Conservation (phyloP, 2,113 vertebrate species). For the Aspidoscelis tigris region DNA sequence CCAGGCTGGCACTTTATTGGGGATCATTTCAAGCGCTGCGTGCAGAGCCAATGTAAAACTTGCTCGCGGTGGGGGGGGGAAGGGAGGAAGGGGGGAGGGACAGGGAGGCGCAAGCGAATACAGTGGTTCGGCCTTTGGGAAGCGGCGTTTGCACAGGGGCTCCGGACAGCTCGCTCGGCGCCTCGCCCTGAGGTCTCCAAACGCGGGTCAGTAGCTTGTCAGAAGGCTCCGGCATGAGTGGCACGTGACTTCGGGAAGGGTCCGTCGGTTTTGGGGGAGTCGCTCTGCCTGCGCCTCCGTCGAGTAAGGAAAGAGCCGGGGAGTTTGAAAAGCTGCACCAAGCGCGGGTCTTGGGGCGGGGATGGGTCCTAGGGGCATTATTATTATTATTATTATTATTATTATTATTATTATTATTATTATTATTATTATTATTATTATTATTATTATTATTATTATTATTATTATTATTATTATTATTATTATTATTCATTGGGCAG, state of each 20-base stretch:
- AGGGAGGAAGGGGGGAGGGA: neutral
- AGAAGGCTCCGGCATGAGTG: constrained; percentile 13
- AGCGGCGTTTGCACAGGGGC: constrained; percentile 23
- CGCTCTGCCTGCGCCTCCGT: neutral
- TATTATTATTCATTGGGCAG: neutral
- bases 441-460: no score
- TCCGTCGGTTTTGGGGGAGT: neutral
- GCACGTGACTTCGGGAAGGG: constrained; percentile 32
- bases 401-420: no score
- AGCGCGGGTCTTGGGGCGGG: neutral
- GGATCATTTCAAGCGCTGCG: constrained; percentile 52
- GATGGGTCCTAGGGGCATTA: no score
- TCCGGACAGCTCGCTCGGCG: constrained; percentile 24
- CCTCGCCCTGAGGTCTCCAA: neutral
- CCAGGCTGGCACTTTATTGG: no score
- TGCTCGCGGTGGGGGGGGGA: constrained; percentile 38
- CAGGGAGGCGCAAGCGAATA: neutral
- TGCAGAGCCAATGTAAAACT: constrained; percentile 66
- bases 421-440: no score
- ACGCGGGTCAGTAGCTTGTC: constrained; percentile 50
- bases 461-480: no score
- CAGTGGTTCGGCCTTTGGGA: constrained; percentile 17
- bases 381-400: no score
- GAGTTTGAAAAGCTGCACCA: neutral
- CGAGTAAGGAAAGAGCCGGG: neutral